Evolutionary conservation across 2,113 vertebrate species (phyloP), one percentile per base, ranked within the genome.

Genomic region (Tympanuchus pallidicinctus): DNA sequence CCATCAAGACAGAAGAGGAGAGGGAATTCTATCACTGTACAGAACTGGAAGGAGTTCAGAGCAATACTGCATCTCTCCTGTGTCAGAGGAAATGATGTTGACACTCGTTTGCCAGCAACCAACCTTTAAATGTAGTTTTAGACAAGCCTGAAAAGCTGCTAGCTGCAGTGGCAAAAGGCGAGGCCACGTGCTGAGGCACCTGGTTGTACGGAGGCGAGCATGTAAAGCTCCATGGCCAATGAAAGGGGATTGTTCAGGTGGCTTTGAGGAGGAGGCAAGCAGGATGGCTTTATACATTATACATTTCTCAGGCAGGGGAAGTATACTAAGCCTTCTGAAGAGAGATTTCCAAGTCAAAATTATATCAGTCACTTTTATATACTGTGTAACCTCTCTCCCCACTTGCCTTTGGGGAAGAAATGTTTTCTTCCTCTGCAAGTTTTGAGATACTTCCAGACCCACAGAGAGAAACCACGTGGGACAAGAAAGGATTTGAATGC

Each of bases 231-330:
- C 92, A 61, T 95, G 94, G 94, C 96, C 94, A 97, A 93, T 93
- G 94, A 91, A 97, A 97, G 90, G 77, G 88, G 96, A 96, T 97
- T 96, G 90, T 95, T 97, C 94, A 97, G 94, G 95, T 97, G 94
- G 95, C 95, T 97, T 95, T 94, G 80, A 84, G 85, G 48, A 78
- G 73, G 73, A 95, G 80, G 90, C 93, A 83, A 69, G 34, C 85
- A 90, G 94, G 82, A 95, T 90, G 88, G 86, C 85, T 81, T 94
- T 94, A 90, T 50, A 27, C 82, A 81, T 93, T 82, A 93, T 92
- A 70, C 25, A 56, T 87, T 96, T 91, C 80, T 94, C 76, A 70
- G 79, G 86, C 85, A 92, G 73, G 91, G 82, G 82, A 94, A 90
- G 80, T 59, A 47, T 66, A 90, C 84, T 94, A 95, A 94, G 45